A percentile compares a stretch with the other conserved stretches of the same genome.
Evolutionary conservation across 2,797 vertebrate species (phyloP).

Genomic region (Helostoma temminkii): DNA sequence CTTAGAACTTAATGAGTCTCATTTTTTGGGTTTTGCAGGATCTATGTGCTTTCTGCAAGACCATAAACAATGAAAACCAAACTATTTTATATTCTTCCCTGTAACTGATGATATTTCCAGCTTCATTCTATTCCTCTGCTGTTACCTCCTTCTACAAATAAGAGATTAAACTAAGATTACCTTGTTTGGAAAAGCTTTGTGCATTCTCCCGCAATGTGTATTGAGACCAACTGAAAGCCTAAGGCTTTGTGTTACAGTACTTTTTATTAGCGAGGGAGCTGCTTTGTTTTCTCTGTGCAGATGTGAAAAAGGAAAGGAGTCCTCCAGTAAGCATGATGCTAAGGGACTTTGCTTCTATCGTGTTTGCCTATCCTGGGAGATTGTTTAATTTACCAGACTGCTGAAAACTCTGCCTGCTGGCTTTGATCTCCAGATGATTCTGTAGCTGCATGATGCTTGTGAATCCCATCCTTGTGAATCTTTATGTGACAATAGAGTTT

Average conservation of each 20-base stretch:
- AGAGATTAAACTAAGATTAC: slow-evolving; percentile 44
- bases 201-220: not conserved
- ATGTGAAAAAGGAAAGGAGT: not conserved
- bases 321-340: not conserved
- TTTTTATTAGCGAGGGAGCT: slow-evolving; percentile 13
- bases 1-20: not conserved
- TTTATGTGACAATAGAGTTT: slow-evolving; percentile 6
- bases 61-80: not conserved
- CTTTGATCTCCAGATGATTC: slow-evolving; percentile 1
- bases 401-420: slow-evolving; percentile 7
- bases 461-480: slow-evolving; percentile 8
- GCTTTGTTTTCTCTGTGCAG: slow-evolving; percentile 6
- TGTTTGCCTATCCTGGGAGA: not conserved
- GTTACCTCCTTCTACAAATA: slow-evolving; percentile 10
- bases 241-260: slow-evolving; percentile 6
- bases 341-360: not conserved
- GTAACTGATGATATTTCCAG: slow-evolving; percentile 3
- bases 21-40: not conserved
- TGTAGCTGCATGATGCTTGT: not conserved
- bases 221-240: slow-evolving; percentile 8
- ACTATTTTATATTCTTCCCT: not conserved
- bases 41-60: slow-evolving; percentile 12
- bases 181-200: slow-evolving; percentile 38
- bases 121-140: not conserved
- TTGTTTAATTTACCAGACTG: slow-evolving; percentile 4